A percentile compares a stretch with the other conserved stretches of the same genome.
Evolutionary conservation across 1,140 invertebrate genomes (phyloP).

Genomic region (Drosophila trapezifrons): DNA sequence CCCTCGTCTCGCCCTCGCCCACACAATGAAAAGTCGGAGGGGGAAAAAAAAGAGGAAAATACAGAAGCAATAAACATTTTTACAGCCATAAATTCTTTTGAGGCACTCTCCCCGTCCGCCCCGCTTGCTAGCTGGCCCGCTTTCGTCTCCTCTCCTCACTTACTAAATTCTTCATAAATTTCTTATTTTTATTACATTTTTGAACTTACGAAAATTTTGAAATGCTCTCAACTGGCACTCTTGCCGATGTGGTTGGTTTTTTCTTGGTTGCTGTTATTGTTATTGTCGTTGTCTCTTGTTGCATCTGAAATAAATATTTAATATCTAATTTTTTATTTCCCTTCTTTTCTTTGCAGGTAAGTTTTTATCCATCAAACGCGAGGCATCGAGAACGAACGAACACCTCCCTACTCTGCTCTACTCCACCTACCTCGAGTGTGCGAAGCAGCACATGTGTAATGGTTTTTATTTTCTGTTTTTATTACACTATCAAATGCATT

Average conservation of each 20-base stretch:
- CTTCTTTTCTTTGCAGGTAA: slow-evolving; percentile 69
- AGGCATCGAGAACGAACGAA: slow-evolving; percentile 15
- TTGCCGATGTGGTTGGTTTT: background rate
- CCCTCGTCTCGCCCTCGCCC: slow-evolving; percentile 2
- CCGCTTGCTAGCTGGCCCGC: background rate
- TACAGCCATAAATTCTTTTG: slow-evolving; percentile 77
- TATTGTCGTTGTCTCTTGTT: slow-evolving; percentile 33
- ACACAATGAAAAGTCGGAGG: slow-evolving; percentile 17
- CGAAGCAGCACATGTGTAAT: slow-evolving; percentile 32
- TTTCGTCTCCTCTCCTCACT: slow-evolving; percentile 32
- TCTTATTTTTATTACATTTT: slow-evolving; percentile 77
- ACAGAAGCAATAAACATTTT: slow-evolving; percentile 79
- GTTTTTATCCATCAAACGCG: slow-evolving; percentile 53
- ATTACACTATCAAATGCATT: slow-evolving; percentile 37
- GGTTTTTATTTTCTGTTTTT: slow-evolving; percentile 33
- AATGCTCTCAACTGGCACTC: slow-evolving; percentile 28
- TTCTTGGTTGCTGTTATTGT: background rate
- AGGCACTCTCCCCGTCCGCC: slow-evolving; percentile 19
- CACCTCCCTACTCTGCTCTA: background rate
- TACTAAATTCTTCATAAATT: slow-evolving; percentile 80
- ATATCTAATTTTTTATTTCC: slow-evolving; percentile 69
- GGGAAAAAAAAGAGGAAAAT: slow-evolving; percentile 50
- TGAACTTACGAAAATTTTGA: slow-evolving; percentile 73
- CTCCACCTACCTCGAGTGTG: background rate
- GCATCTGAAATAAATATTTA: slow-evolving; percentile 61